Percentiles rank a stretch among this genome's conserved stretches.
Evolutionary conservation across 2,797 vertebrate genomes (phyloP).

Genomic region (Neostethus bicornis): DNA sequence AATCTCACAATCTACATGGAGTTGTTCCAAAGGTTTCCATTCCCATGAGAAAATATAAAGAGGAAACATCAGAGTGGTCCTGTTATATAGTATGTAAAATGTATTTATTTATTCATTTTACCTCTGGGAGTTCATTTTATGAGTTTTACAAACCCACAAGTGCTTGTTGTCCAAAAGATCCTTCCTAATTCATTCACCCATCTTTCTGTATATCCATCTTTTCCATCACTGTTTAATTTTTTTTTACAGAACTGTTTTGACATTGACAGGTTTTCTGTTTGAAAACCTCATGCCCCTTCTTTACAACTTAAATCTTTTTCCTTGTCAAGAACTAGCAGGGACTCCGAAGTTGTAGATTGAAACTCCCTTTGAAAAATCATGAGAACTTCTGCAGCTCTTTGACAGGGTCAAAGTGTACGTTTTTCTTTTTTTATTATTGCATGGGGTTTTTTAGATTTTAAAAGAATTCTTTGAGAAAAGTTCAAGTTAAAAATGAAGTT

Average conservation of each 20-base stretch:
- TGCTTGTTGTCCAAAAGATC: neutral
- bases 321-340: slow-evolving; percentile 28
- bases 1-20: slow-evolving; percentile 41
- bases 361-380: slow-evolving; percentile 3
- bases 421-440: too few species aligned
- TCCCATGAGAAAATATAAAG: slow-evolving; percentile 38
- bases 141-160: slow-evolving; percentile 22
- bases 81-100: slow-evolving; percentile 16
- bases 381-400: neutral
- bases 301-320: slow-evolving; percentile 8
- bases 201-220: neutral
- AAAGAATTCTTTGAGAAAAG: too few species aligned
- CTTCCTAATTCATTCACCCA: slow-evolving; percentile 1
- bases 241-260: slow-evolving; percentile 26
- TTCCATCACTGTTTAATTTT: slow-evolving; percentile 6
- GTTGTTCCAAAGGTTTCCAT: slow-evolving; percentile 40
- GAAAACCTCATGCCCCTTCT: slow-evolving; percentile 22
- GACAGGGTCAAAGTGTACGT: too few species aligned
- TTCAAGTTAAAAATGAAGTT: too few species aligned
- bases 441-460: too few species aligned
- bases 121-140: slow-evolving; percentile 32
- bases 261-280: slow-evolving; percentile 50
- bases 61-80: slow-evolving; percentile 27
- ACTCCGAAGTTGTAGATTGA: slow-evolving; percentile 34
- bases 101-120: slow-evolving; percentile 54